Base-by-base conservation (phyloP, 1,140 invertebrate genomes). In the Sogatella furcifera region DNA sequence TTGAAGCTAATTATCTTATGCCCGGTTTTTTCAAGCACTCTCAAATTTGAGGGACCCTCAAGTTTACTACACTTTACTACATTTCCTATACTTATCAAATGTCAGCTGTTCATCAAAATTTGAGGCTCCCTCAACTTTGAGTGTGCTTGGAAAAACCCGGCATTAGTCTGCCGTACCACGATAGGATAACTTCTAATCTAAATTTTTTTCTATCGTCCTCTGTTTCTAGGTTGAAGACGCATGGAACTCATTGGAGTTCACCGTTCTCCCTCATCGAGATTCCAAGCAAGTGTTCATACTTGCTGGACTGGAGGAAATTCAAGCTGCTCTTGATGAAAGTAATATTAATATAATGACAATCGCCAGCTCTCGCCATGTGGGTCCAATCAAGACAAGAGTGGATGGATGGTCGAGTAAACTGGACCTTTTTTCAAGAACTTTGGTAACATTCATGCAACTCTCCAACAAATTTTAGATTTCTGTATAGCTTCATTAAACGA, bases 261-360 rank as follows among this genome's bases (percentile, higher is more conserved):
- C 80, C 1, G 80, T 93, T 14, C 68, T 92, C 0, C 75, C 82
- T 0, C 85, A 93, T 71, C 84, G 88, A 65, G 89, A 94, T 63
- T 74, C 81, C 0, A 87, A 88, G 61, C 90, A 94, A 70, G 83
- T 91, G 0, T 92, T 78, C 66, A 86, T 94, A 28, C 71, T 95
- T 46, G 90, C 88, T 1, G 83, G 84, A 0, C 77, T 89, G 1
- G 92, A 94, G 68, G 91, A 95, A 65, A 78, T 94, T 49, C 90
- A 93, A 70, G 76, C 81, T 0, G 76, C 84, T 5, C 73, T 92
- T 1, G 91, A 94, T 69, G 91, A 94, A 68, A 88, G 86, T 63
- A 90, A 86, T 69, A 91, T 93, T 21, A 87, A 89, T 68, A 80
- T 94, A 9, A 84, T 83, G 63, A 94, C 90, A 0, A 92, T 95